phyloP scores from a whole-genome alignment of 92 coral and sea anemone genomes.

The Paragorgia papillata region DNA sequence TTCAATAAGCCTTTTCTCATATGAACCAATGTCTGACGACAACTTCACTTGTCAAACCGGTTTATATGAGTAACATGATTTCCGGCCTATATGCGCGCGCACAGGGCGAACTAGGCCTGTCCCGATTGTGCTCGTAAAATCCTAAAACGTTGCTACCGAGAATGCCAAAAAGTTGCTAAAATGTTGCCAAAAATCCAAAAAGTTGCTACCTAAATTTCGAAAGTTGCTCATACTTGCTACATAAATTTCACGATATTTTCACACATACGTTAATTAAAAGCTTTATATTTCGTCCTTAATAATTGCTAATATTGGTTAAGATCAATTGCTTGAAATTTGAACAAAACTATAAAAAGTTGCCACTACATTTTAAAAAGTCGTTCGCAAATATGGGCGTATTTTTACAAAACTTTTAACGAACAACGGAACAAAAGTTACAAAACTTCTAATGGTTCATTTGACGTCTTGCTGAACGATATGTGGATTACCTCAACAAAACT shows the following conservation, averaged over 20 bases:
- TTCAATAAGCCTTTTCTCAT: too few species aligned
- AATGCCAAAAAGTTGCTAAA: constrained; percentile 30
- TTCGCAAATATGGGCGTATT: constrained; percentile 27
- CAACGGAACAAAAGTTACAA: constrained; percentile 22
- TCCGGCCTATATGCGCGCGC: too few species aligned
- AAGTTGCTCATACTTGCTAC: constrained; percentile 1
- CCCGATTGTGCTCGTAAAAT: too few species aligned
- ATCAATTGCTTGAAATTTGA: too few species aligned
- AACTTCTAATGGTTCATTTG: constrained; percentile 39
- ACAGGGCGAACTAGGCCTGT: too few species aligned
- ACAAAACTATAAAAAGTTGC: constrained; percentile 30
- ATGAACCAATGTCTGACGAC: too few species aligned
- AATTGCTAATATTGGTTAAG: constrained; percentile 33
- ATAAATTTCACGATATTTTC: too few species aligned
- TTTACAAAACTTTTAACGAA: constrained; percentile 14
- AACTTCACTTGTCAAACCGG: too few species aligned
- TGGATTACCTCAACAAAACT: constrained; percentile 29
- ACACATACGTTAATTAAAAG: too few species aligned
- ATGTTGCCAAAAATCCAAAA: constrained; percentile 16
- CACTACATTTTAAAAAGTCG: constrained; percentile 22
- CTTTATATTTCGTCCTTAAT: constrained; percentile 7
- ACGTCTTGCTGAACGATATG: constrained; percentile 31
- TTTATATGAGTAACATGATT: too few species aligned
- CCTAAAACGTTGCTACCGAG: constrained; percentile 2
- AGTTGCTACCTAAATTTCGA: constrained; percentile 34